A percentile compares a stretch with the other conserved stretches of the same genome.
These are phyloP conservation scores for Anguilla obscura DNA, from an alignment of 2,797 vertebrate species.

Conservation along the genomic window DNA sequence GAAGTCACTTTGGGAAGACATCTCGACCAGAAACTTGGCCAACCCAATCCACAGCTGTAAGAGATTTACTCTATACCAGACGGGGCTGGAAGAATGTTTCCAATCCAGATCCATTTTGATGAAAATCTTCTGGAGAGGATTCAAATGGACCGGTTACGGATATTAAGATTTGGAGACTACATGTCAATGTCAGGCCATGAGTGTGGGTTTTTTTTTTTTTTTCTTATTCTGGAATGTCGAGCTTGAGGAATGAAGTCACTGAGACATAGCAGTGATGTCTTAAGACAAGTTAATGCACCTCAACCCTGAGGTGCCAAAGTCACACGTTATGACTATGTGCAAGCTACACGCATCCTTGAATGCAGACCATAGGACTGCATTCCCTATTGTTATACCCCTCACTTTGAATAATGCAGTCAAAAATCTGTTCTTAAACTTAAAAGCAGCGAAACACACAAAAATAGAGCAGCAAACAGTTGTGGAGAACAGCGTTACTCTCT, in stretches of 20 bases:
- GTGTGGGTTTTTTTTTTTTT: conserved; percentile 65
- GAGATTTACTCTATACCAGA: conserved; percentile 75
- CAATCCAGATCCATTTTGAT: conserved; percentile 78
- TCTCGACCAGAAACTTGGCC: conserved; percentile 68
- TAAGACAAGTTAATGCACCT: conserved; percentile 46
- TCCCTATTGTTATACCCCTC: background rate
- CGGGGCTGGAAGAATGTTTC: conserved; percentile 74
- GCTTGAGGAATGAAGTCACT: conserved; percentile 66
- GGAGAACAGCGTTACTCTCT: background rate
- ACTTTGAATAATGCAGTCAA: conserved; percentile 43
- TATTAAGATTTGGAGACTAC: conserved; percentile 66
- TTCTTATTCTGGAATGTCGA: conserved; percentile 73
- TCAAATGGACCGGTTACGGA: conserved; percentile 63
- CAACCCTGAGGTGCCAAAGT: background rate
- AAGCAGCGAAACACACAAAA: background rate
- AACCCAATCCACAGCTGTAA: conserved; percentile 71
- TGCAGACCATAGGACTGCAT: conserved; percentile 50
- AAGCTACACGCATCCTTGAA: conserved; percentile 51
- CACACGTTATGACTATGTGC: background rate
- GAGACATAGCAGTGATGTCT: conserved; percentile 51
- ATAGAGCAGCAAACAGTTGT: background rate
- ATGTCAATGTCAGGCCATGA: conserved; percentile 47
- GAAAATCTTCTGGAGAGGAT: conserved; percentile 73
- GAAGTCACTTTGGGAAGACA: conserved; percentile 72
- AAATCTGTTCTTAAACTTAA: conserved; percentile 42